phyloP scores from a whole-genome alignment of 2,113 vertebrate genomes.

The Danionella cerebrum region DNA sequence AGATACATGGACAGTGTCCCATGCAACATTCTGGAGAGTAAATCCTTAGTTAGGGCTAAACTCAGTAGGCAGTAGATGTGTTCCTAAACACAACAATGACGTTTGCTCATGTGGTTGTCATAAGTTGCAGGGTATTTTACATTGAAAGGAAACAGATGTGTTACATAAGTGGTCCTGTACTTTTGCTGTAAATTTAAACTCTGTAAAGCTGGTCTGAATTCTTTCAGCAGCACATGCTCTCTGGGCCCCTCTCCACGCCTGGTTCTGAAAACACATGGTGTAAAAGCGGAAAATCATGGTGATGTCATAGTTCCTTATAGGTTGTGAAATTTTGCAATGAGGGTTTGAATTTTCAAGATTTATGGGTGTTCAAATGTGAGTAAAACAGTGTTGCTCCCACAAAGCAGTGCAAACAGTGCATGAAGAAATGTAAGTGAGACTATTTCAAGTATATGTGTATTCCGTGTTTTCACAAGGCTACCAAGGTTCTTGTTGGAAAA shows the following conservation, averaged over 20 bases:
- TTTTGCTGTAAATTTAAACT: too few relatives aligned
- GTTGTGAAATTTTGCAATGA: slow-evolving; percentile 50
- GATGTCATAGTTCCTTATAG: slow-evolving; percentile 41
- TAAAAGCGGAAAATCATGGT: slow-evolving; percentile 28
- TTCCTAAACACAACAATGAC: background rate
- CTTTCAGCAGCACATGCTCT: background rate
- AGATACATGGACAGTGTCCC: too few relatives aligned
- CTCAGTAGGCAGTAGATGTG: background rate
- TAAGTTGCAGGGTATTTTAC: background rate
- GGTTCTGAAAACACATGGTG: background rate
- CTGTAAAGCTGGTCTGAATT: too few relatives aligned
- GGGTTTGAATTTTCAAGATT: slow-evolving; percentile 37
- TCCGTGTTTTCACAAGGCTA: slow-evolving; percentile 6
- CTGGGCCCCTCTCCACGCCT: background rate
- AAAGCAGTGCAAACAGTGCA: background rate
- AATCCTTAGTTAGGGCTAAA: background rate
- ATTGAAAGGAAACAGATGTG: background rate
- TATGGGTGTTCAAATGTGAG: slow-evolving; percentile 29
- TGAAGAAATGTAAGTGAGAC: background rate
- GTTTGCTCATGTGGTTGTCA: background rate
- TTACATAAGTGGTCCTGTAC: too few relatives aligned
- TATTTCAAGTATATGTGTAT: slow-evolving; percentile 8
- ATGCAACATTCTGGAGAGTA: background rate
- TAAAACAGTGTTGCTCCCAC: slow-evolving; percentile 5
- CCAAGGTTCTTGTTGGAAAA: background rate